These are phyloP conservation scores for Solenopsis fugax DNA, from an alignment of 1,140 invertebrate species.

Conservation along the genomic window DNA sequence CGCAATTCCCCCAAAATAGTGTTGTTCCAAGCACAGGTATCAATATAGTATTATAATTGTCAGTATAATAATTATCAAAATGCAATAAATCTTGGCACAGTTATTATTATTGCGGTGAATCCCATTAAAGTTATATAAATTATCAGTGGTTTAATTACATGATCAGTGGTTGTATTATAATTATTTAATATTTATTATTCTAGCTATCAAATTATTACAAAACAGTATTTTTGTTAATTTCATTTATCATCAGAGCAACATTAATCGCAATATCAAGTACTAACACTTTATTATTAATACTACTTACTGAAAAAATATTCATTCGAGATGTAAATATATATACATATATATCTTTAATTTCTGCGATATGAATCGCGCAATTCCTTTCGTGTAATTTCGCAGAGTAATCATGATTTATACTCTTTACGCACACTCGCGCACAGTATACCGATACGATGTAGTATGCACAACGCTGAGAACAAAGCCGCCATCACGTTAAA, in stretches of 20 bases:
- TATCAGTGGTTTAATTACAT: constrained; percentile 33
- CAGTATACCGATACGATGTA: background rate
- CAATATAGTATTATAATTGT: background rate
- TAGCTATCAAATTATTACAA: background rate
- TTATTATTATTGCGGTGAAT: constrained; percentile 3
- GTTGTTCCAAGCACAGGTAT: background rate
- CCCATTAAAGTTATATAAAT: constrained; percentile 24
- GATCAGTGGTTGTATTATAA: background rate
- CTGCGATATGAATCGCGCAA: constrained; percentile 25
- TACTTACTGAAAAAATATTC: background rate
- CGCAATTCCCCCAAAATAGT: background rate
- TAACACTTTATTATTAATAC: background rate
- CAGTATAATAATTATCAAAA: background rate
- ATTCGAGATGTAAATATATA: background rate
- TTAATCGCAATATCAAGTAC: background rate
- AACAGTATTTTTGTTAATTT: constrained; percentile 21
- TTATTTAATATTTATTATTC: constrained; percentile 57
- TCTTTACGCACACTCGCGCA: constrained; percentile 23
- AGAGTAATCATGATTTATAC: constrained; percentile 61
- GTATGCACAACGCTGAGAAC: constrained; percentile 20
- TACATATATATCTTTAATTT: too few species aligned
- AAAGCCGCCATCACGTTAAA: constrained; percentile 56
- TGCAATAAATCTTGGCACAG: background rate
- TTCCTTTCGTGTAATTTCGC: constrained; percentile 43
- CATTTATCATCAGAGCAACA: background rate